Percentiles rank a stretch among this genome's conserved stretches.
Evolutionary conservation across 2,888 invertebrate species (phyloP).

Genomic region (Eretmocerus hayati): DNA sequence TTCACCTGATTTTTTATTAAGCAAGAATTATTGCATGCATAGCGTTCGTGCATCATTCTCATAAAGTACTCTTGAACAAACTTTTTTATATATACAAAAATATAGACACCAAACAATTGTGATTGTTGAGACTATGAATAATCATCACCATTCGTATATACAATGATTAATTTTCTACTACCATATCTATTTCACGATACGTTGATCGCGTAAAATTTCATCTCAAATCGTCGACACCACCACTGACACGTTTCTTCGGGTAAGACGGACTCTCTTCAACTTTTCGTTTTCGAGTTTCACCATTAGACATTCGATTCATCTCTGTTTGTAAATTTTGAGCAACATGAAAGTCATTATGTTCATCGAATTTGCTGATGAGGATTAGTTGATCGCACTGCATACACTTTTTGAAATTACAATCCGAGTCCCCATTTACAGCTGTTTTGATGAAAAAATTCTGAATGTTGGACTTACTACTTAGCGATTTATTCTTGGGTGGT

Average conservation of each 20-base stretch:
- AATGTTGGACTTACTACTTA: constrained; percentile 27
- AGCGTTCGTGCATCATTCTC: not conserved
- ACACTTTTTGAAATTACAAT: constrained; percentile 52
- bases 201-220: no score
- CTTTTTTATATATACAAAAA: constrained; percentile 13
- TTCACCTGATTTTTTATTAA: not conserved
- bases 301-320: constrained; percentile 47
- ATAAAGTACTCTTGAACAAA: constrained; percentile 16
- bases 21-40: not conserved
- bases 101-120: not conserved
- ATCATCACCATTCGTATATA: no score
- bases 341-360: constrained; percentile 80
- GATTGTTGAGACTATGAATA: not conserved
- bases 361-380: constrained; percentile 55
- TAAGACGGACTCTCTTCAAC: constrained; percentile 1
- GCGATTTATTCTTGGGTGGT: constrained; percentile 12
- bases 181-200: no score
- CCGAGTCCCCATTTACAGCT: constrained; percentile 33
- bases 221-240: no score
- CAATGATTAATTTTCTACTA: no score
- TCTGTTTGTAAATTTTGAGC: constrained; percentile 69
- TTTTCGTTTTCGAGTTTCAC: constrained; percentile 11
- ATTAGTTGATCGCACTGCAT: constrained; percentile 62
- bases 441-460: constrained; percentile 49
- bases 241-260: constrained; percentile 17